Evolutionary conservation across 1,140 invertebrate genomes (phyloP).

Genomic region (Chionoecetes opilio): DNA sequence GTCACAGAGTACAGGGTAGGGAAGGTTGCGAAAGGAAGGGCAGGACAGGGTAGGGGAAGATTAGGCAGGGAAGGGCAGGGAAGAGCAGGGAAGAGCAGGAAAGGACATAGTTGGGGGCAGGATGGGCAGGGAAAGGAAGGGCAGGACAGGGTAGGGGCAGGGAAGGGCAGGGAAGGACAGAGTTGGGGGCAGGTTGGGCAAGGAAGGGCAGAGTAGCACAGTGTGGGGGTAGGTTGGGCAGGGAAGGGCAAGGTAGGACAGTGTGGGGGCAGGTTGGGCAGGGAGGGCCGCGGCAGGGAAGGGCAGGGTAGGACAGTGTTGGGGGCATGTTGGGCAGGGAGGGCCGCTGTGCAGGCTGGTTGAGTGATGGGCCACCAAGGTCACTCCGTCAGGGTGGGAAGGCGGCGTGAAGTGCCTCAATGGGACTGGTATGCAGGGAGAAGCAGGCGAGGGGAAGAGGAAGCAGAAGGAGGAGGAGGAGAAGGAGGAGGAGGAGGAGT

Average conservation of each 20-base stretch:
- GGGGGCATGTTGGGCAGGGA: background rate
- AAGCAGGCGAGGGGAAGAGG: background rate
- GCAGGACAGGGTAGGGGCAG: background rate
- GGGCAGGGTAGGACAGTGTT: background rate
- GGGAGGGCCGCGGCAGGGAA: background rate
- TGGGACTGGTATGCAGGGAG: background rate
- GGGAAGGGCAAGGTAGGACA: background rate
- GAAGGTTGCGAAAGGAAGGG: background rate
- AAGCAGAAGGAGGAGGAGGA: background rate
- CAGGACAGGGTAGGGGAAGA: background rate
- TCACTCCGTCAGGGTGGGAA: background rate
- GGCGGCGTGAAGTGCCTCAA: slow-evolving; percentile 4
- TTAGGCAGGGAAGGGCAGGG: background rate
- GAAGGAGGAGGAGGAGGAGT: background rate
- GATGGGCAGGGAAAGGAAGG: background rate
- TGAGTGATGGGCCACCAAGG: background rate
- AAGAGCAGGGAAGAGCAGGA: background rate
- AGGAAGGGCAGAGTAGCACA: background rate
- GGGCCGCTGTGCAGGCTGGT: no score
- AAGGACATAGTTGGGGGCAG: no score
- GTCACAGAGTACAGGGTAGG: no score
- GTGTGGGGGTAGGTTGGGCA: background rate
- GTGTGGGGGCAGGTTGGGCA: background rate
- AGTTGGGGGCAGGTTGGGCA: no score
- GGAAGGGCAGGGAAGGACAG: background rate